Conservation (phyloP, 2,113 vertebrate species). For the Hippoglossus stenolepis region DNA sequence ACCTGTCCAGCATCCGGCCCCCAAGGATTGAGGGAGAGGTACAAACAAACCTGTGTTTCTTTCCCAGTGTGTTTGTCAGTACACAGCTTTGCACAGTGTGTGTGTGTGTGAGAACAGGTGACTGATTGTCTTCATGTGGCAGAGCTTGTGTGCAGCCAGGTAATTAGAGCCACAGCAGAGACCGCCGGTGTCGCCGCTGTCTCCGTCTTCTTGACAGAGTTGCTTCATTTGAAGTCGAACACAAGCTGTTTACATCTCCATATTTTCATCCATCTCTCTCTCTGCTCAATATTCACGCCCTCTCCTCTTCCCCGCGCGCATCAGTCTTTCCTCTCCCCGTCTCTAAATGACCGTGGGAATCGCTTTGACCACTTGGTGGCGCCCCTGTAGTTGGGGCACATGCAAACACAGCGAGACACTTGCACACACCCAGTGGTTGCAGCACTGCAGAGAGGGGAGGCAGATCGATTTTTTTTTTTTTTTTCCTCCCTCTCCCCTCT, state of each 20-base stretch:
- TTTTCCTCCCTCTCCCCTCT: neutral
- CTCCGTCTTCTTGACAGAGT: neutral
- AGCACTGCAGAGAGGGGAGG: conserved; percentile 78
- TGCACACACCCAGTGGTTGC: conserved; percentile 75
- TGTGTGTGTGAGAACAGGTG: neutral
- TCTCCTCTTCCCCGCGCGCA: neutral
- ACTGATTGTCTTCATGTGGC: conserved; percentile 4
- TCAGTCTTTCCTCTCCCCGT: conserved; percentile 9
- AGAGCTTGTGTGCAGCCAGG: conserved; percentile 12
- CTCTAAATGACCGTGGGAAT: conserved; percentile 32
- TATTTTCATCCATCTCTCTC: neutral
- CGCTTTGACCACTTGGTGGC: conserved; percentile 71
- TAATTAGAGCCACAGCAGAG: conserved; percentile 36
- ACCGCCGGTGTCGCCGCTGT: conserved; percentile 4
- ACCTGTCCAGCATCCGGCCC: conserved; percentile 95
- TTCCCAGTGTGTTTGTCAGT: conserved; percentile 11
- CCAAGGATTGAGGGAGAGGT: conserved; percentile 93
- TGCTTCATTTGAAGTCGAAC: conserved; percentile 18
- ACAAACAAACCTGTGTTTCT: conserved; percentile 50
- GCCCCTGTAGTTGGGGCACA: conserved; percentile 59
- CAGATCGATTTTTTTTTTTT: conserved; percentile 14
- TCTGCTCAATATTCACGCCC: neutral
- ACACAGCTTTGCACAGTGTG: neutral
- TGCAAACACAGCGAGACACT: conserved; percentile 52
- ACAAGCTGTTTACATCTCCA: conserved; percentile 6